Evolutionary conservation across 2,113 vertebrate genomes (phyloP).

Genomic region (Motacilla alba): DNA sequence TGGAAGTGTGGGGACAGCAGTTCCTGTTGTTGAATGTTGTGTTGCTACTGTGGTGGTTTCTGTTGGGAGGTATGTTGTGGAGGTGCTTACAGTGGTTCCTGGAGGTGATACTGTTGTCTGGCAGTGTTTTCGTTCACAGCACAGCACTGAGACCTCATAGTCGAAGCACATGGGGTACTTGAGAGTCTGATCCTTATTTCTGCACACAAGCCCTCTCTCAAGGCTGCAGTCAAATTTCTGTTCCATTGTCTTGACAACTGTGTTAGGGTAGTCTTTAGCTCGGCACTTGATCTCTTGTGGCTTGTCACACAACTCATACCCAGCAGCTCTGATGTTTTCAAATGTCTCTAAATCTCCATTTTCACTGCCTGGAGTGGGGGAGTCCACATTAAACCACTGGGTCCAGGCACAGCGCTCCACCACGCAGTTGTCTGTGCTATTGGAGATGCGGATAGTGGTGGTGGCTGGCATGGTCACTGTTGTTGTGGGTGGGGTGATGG

Average conservation of each 20-base stretch:
- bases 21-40: too few species aligned
- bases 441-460: background rate
- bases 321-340: background rate
- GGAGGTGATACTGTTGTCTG: fast-evolving
- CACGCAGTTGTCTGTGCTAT: background rate
- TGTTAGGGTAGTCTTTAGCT: background rate
- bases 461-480: fast-evolving
- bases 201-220: slow-evolving; percentile 19
- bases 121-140: background rate
- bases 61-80: fast-evolving
- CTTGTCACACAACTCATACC: background rate
- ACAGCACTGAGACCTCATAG: slow-evolving; percentile 27
- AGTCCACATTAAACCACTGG: slow-evolving; percentile 47
- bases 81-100: background rate
- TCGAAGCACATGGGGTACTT: slow-evolving; percentile 44
- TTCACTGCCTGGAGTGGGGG: background rate
- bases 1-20: too few species aligned
- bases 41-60: fast-evolving
- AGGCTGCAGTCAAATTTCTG: slow-evolving; percentile 46
- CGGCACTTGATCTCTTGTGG: slow-evolving; percentile 52
- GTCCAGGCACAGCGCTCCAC: slow-evolving; percentile 52
- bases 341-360: slow-evolving; percentile 58
- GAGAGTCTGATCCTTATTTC: slow-evolving; percentile 32
- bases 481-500: fast-evolving
- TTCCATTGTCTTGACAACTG: background rate